Base-by-base conservation (phyloP, 2,888 invertebrate genomes). In the Mimachlamys varia region DNA sequence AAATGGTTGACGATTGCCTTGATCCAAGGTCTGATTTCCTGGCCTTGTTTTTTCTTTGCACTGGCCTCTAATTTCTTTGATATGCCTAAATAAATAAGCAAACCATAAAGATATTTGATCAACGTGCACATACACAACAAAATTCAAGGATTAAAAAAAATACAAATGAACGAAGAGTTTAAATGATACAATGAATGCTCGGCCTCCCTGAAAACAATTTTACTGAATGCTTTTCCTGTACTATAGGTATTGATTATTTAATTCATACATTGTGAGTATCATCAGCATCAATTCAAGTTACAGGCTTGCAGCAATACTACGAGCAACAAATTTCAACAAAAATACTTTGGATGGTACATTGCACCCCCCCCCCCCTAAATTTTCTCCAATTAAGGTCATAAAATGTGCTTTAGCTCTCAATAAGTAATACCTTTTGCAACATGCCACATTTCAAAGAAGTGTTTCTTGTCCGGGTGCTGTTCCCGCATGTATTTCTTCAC, bases 401-500 rank as follows among this genome's bases (percentile, higher is more conserved):
- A 76, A 5, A 10, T 4, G n/a, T 76, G 62, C 27, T 55, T 15
- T n/a, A n/a, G n/a, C n/a, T n/a, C n/a, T n/a, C n/a, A n/a, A n/a
- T n/a, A n/a, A n/a, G n/a, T n/a, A n/a, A n/a, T 76, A 76, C 62
- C 62, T 76, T 76, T 76, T 3, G 62, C n/a, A 76, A 76, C 62
- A 27, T 76, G 62, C 62, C 62, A 76, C 27, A 76, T 27, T 27
- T 76, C 62, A 76, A 76, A 76, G 62, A 27, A 27, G 13, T 76
- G 62, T 4, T 76, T n/a, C 3, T 2, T 27, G 27, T 76, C 27
- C 4, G 62, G 62, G 13, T 76, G 62, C 17, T 76, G 27, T 27
- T 76, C 62, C 27, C 27, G n/a, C 62, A 76, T 76, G 62, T 10
- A 76, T 27, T 76, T 76, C 27, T 76, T 76, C 2, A 76, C 62